phyloP scores from a whole-genome alignment of 2,113 vertebrate genomes.

The Pluvialis apricaria region DNA sequence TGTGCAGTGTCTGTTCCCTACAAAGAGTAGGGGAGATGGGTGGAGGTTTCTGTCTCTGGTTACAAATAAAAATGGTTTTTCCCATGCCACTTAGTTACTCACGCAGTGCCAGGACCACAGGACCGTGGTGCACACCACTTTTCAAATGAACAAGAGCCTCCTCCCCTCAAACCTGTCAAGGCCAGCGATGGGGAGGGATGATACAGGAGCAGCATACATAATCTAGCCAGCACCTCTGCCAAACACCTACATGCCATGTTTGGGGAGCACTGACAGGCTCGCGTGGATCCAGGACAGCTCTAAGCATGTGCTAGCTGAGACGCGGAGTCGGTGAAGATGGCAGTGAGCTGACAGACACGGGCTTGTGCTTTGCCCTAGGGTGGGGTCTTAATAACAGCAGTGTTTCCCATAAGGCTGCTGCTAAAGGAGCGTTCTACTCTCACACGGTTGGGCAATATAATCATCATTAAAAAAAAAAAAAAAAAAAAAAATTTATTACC shows the following conservation, averaged over 20 bases:
- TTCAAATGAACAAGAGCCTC: neutral
- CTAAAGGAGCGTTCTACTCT: neutral
- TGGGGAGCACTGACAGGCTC: neutral
- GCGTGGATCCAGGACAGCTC: rapidly evolving
- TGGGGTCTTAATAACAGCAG: neutral
- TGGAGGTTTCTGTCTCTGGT: neutral
- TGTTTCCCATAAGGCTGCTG: neutral
- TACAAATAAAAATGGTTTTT: neutral
- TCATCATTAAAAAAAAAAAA: too few species aligned
- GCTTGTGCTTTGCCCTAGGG: neutral
- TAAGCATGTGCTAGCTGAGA: neutral
- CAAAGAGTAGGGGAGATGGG: neutral
- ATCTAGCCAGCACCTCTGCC: neutral
- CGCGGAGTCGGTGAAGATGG: neutral
- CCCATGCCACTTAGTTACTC: neutral
- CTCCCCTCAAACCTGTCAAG: neutral
- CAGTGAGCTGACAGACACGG: neutral
- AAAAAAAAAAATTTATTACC: neutral
- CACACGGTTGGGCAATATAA: neutral
- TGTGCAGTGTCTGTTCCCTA: neutral
- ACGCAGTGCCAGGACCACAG: neutral
- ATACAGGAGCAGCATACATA: neutral
- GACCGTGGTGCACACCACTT: rapidly evolving
- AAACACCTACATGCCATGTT: neutral
- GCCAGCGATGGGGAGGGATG: neutral